Base-by-base conservation (phyloP, 2,888 invertebrate genomes). In the Andrena minutula region DNA sequence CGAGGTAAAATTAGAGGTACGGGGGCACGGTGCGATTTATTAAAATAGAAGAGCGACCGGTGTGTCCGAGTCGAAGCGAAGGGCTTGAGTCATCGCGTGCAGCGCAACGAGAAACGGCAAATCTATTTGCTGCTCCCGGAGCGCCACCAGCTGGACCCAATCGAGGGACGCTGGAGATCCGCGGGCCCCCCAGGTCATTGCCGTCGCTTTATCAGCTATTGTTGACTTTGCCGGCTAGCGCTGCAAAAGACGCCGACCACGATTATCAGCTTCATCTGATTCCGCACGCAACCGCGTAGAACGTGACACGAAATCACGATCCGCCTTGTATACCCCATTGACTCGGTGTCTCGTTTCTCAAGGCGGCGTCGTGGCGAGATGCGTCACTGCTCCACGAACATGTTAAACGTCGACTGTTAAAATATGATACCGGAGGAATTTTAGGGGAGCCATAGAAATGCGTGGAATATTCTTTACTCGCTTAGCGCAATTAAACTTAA, bases 91-190 rank as follows among this genome's bases (percentile, higher is more conserved):
- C 82, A 82, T 81, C 51, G 28, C 20, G 10, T 32, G 28, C 41
- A 79, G 79, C 56, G 70, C 26, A 26, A 28, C 66, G 70, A 16
- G 41, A 73, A 35, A 49, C 58, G 35, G 51, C 77, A 84, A 73
- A 83, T 83, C 78, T 81, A 83, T 83, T 86, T 83, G 80, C 77
- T 66, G 49, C 63, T 41, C 56, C 23, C 10, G 23, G 71, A 28
- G 58, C 69, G 41, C 56, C 71, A 71, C 66, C 86, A 87, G 86
- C 88, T 86, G 88, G 63, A 75, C 74, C 75, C 71, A 71, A 85
- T 86, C 86, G 77, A 58, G 75, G 26, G 66, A 71, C 70, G 35
- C 63, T 28, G 72, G 35, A 20, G 68, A 72, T 64, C 51, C 65
- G 16, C 60, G 56, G 28, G 70, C 72, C 61, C 30, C 26, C 28